Evolutionary conservation across 2,888 invertebrate genomes (phyloP).

Genomic region (Cerceris rybyensis): DNA sequence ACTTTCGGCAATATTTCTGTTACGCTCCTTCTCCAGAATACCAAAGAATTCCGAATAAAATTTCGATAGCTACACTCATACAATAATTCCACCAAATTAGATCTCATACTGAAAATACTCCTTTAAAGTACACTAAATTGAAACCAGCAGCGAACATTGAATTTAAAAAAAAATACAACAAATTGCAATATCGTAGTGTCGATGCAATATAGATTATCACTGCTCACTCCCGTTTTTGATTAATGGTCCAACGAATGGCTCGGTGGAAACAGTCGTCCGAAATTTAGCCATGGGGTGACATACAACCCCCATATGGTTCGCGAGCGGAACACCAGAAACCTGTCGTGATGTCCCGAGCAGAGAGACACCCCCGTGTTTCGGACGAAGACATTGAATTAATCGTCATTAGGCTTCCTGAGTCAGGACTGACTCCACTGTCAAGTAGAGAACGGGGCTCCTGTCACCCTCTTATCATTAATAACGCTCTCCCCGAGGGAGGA

Average conservation of each 20-base stretch:
- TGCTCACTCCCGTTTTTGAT: slow-evolving; percentile 52
- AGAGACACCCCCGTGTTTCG: slow-evolving; percentile 34
- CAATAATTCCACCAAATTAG: no score
- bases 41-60: no score
- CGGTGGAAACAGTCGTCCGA: slow-evolving; percentile 21
- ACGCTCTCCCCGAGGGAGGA: slow-evolving; percentile 34
- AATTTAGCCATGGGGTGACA: slow-evolving; percentile 24
- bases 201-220: slow-evolving; percentile 44
- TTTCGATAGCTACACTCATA: no score
- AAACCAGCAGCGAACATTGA: not conserved
- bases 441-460: slow-evolving; percentile 38
- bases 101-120: no score
- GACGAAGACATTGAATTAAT: slow-evolving; percentile 68
- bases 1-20: no score
- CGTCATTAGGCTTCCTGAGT: slow-evolving; percentile 62
- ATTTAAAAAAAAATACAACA: not conserved
- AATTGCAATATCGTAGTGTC: slow-evolving; percentile 2
- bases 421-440: slow-evolving; percentile 45
- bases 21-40: no score
- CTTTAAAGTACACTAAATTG: no score
- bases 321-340: slow-evolving; percentile 41
- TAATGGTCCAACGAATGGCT: slow-evolving; percentile 39
- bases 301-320: not conserved
- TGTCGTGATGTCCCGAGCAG: slow-evolving; percentile 29
- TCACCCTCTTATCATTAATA: slow-evolving; percentile 68